Base-by-base conservation (phyloP, 2,113 vertebrate species). In the Acanthochromis polyacanthus region DNA sequence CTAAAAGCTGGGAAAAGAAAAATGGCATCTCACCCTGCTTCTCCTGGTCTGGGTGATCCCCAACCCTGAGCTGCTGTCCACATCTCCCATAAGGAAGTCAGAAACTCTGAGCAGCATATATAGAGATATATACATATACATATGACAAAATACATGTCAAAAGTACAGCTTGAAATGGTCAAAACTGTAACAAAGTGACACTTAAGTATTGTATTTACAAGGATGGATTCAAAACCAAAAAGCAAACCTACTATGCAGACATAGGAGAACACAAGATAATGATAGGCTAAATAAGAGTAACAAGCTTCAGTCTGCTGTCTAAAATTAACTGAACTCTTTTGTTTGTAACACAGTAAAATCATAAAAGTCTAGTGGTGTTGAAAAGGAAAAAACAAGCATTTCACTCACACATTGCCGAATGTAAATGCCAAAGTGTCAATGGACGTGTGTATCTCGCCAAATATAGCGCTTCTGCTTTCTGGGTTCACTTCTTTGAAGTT, bases 31-130 rank as follows among this genome's bases (percentile, higher is more conserved):
- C 94, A 99, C 98, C 94, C 95, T 95, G 94, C 93, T 99, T 93
- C 96, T 95, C 83, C 86, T 95, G 94, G 95, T 95, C 94, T 96
- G 94, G 95, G 95, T 94, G 84, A 94, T 93, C 93, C 95, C 96
- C 94, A 97, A 83, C 93, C 95, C 95, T 90, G 96, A 95, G 89
- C 95, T 93, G 90, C 91, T 96, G 95, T 97, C 96, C 94, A 96
- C 96, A 97, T 99, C 98, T 96, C 97, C 98, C 98, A 99, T 99
- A 95, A 99, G 97, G 96, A 99, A 97, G 93, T 97, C 97, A 94
- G 98, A 99, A 94, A 99, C 96, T 94, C 98, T 99, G 87, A 85
- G 61, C 48, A 14, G 60, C 4, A 25, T 1, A 25, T 25, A 25
- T 25, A n/a, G n/a, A n/a, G n/a, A n/a, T 25, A 25, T 25, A 25